Evolutionary conservation across 2,888 invertebrate species (phyloP), one percentile per base, ranked within the genome.

Genomic region (Subacronicta megacephala): DNA sequence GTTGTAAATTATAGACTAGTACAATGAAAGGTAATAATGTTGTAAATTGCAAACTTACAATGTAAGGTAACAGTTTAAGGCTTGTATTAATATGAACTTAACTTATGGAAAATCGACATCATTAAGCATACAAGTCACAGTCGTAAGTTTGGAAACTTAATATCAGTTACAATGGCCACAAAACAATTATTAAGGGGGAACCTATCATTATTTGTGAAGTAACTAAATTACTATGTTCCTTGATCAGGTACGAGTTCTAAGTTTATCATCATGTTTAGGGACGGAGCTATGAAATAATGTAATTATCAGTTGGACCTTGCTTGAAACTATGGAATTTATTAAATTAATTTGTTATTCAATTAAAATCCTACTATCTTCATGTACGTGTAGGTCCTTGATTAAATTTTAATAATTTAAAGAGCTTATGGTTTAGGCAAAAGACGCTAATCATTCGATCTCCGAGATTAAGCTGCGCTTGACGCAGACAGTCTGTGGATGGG

Each of bases 191-290:
- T 1, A 37, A 40, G 43, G 20, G 40, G 3, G 26, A 3, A 53
- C 50, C 17, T 18, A 3, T 10, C 18, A 33, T 38, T 33, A 44
- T 33, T 55, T 41, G 7, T 1, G 10, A 13, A 47, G 38, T 63
- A 68, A 73, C 47, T 37, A 37, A 50, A 58, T 69, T 61, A 74
- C 10, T 31, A 10, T 31, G 47, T 46, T 16, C 18, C 23, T 16
- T 36, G 13, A 60, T 47, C 52, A 65, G 20, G 49, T 53, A 20
- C 17, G n/a, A 3, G 36, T 29, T 35, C n/a, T 41, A 66, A 58
- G 37, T 46, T 42, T 58, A 61, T 72, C 49, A 41, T 52, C 62
- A 56, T 70, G 9, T 43, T 42, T 9, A 7, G 33, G 5, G 9
- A 40, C 16, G 17, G 15, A 49, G 55, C 35, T 61, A 7, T 13